Conservation (phyloP, 2,797 vertebrate genomes). For the Heterohyrax brucei region DNA sequence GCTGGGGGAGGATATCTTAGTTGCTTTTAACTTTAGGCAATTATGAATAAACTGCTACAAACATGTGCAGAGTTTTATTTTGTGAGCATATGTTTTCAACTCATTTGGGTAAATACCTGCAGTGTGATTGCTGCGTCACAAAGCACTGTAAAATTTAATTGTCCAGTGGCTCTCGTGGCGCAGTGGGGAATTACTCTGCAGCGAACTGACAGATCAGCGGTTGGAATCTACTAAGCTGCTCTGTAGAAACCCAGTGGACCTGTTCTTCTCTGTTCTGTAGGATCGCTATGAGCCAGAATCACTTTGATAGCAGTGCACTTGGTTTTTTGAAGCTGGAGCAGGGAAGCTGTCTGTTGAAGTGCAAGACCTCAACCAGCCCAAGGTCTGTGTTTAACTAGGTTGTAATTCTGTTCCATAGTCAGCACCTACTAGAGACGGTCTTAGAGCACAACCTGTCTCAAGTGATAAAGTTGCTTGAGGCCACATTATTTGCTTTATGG, state of each 20-base stretch:
- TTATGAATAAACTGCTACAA: background rate
- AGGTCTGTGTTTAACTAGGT: background rate
- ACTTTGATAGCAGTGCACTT: too few species aligned
- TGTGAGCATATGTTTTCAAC: too few species aligned
- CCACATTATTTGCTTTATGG: conserved; percentile 18
- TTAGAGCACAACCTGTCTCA: background rate
- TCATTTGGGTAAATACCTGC: background rate
- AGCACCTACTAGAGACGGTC: background rate
- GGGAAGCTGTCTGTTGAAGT: background rate
- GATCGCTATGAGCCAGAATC: too few species aligned
- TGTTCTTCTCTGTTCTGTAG: too few species aligned
- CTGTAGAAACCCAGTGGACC: too few species aligned
- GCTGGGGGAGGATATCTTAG: background rate
- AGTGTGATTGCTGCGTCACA: background rate
- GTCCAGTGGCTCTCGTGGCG: background rate
- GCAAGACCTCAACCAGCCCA: background rate
- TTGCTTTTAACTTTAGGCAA: background rate
- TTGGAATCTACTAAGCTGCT: too few species aligned
- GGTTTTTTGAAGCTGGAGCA: too few species aligned
- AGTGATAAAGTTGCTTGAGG: background rate
- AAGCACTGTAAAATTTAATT: background rate
- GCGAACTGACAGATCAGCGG: too few species aligned
- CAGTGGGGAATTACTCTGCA: too few species aligned
- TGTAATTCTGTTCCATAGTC: conserved; percentile 23
- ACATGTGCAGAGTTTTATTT: background rate